A percentile compares a stretch with the other conserved stretches of the same genome.
Evolutionary conservation across 2,797 vertebrate genomes (phyloP).

Genomic region (Halcyon chelicuti): DNA sequence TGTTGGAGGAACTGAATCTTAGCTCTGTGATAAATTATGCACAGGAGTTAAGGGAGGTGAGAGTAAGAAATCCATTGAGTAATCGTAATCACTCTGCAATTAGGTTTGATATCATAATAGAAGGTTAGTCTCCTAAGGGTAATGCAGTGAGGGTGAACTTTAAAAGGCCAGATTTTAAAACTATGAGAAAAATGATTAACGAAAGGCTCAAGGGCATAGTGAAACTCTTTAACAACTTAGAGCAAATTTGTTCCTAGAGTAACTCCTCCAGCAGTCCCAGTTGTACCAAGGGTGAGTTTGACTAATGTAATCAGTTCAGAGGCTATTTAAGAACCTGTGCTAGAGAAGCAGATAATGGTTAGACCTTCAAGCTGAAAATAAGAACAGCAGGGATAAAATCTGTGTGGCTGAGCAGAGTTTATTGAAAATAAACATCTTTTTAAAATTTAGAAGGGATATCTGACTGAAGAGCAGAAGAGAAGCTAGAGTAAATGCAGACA

Average conservation of each 20-base stretch:
- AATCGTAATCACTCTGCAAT: slow-evolving; percentile 66
- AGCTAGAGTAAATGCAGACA: background rate
- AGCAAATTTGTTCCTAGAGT: slow-evolving; percentile 52
- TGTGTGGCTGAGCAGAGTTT: background rate
- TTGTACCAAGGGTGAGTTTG: slow-evolving; percentile 50
- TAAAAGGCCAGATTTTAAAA: slow-evolving; percentile 71
- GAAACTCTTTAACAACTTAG: slow-evolving; percentile 56
- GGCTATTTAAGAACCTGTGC: slow-evolving; percentile 41
- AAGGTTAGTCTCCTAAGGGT: slow-evolving; percentile 68
- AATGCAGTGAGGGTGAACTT: slow-evolving; percentile 70
- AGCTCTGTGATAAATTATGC: slow-evolving; percentile 47
- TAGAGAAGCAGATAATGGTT: slow-evolving; percentile 7
- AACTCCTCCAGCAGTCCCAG: slow-evolving; percentile 8
- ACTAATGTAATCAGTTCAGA: slow-evolving; percentile 45
- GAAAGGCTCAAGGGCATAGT: slow-evolving; percentile 70
- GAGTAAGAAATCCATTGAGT: slow-evolving; percentile 62
- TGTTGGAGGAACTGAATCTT: slow-evolving; percentile 11
- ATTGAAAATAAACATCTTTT: slow-evolving; percentile 46
- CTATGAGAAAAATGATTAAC: slow-evolving; percentile 66
- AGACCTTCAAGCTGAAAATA: slow-evolving; percentile 32
- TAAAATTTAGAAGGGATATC: background rate
- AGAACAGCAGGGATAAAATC: background rate
- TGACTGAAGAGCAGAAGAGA: background rate
- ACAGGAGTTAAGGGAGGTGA: slow-evolving; percentile 56
- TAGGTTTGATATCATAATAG: slow-evolving; percentile 73